phyloP scores from a whole-genome alignment of 2,888 invertebrate genomes.

The Serrognathus titanus region DNA sequence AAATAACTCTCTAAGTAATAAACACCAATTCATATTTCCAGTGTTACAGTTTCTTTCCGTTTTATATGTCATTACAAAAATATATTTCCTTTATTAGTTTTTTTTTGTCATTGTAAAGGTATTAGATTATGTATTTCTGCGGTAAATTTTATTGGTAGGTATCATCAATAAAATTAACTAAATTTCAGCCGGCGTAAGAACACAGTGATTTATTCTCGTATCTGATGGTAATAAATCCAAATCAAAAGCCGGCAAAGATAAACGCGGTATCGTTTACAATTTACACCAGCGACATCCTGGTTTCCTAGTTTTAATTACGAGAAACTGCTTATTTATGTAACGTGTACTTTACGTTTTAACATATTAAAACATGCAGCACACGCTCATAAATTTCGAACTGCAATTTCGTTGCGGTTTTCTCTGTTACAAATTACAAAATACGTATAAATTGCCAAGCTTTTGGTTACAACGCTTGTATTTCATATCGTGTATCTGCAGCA shows the following conservation, averaged over 20 bases:
- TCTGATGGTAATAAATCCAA: slow-evolving; percentile 1
- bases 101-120: no score
- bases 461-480: not conserved
- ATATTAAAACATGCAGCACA: slow-evolving; percentile 40
- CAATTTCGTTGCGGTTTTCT: slow-evolving; percentile 42
- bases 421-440: slow-evolving; percentile 24
- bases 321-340: slow-evolving; percentile 38
- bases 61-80: no score
- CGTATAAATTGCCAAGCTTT: slow-evolving; percentile 29
- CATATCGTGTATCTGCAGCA: not conserved
- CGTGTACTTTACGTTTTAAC: slow-evolving; percentile 36
- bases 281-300: slow-evolving; percentile 11
- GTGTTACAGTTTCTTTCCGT: no score
- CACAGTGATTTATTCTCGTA: not conserved
- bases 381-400: slow-evolving; percentile 35
- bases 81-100: no score
- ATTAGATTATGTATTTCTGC: no score
- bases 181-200: slow-evolving; percentile 3
- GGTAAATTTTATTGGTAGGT: no score
- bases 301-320: slow-evolving; percentile 38
- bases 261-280: slow-evolving; percentile 10
- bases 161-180: slow-evolving; percentile 3
- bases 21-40: no score
- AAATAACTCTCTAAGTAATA: no score
- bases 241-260: slow-evolving; percentile 8